Evolutionary conservation across 1,140 invertebrate genomes (phyloP), one percentile per base, ranked within the genome.

Genomic region (Sycophila sp.): DNA sequence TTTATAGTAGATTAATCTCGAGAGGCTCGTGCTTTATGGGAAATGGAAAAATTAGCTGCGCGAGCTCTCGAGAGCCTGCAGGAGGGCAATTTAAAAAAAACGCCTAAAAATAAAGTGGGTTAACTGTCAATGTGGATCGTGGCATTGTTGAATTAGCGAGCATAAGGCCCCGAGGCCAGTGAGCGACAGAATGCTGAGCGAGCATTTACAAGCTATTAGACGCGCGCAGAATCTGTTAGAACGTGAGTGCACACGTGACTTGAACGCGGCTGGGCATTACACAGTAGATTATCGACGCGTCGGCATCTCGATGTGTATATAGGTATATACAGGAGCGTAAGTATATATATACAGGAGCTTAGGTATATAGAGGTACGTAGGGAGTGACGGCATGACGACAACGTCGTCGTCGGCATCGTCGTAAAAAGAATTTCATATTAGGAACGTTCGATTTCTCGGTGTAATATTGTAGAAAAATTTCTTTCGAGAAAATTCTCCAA

Each of bases 371-470:
- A 40, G 19, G 15, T 60, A 17, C n/a, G 8, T 5, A 7, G 11
- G 11, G 42, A 53, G 51, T 62, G 60, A 49, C n/a, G 42, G 2
- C 60, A 6, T 6, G n/a, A 10, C 4, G 30, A n/a, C n/a, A n/a
- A n/a, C n/a, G n/a, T 8, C 7, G 24, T 34, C 7, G 26, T 15
- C 8, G 40, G 40, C 10, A 26, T 19, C 19, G 42, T 32, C 59
- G 28, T 63, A 45, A 63, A 49, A 63, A 63, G 42, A 47, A 49
- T 63, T 63, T 63, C 42, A 63, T 53, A 42, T 60, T 45, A 60
- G 38, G 15, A 36, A 40, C n/a, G 38, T 28, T 42, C 36, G 30
- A 26, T 42, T 45, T 42, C 24, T 17, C 30, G n/a, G 15, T n/a
- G 26, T 15, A 28, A 42, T 17, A 28, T n/a, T 24, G 40, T 4